A percentile compares a stretch with the other conserved stretches of the same genome.
These are phyloP conservation scores for Lepisosteus oculatus DNA, from an alignment of 2,113 vertebrate genomes.

Conservation along the genomic window DNA sequence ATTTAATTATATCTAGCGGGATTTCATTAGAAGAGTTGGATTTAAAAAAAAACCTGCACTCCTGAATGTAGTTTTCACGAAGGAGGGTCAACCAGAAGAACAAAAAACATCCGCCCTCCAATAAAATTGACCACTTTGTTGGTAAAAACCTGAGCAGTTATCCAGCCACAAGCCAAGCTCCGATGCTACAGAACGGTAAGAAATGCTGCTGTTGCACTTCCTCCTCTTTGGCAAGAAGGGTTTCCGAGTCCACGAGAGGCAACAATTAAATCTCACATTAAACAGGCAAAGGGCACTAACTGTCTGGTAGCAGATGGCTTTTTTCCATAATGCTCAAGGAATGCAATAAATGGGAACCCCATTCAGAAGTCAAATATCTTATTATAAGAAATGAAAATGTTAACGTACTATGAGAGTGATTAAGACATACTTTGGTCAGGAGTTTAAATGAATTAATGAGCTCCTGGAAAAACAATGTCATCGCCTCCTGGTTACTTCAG, in stretches of 20 bases:
- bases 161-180: no score
- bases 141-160: no score
- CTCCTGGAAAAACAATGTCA: not conserved
- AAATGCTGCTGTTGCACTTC: not conserved
- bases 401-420: not conserved
- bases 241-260: not conserved
- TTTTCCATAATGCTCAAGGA: not conserved
- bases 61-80: no score
- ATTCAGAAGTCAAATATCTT: conserved; percentile 2
- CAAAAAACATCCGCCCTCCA: not conserved
- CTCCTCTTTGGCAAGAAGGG: not conserved
- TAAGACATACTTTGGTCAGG: not conserved
- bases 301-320: not conserved
- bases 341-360: not conserved
- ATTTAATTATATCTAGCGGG: no score
- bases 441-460: not conserved
- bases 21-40: no score
- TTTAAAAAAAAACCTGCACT: no score
- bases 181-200: not conserved
- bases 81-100: not conserved
- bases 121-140: no score
- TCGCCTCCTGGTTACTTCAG: not conserved
- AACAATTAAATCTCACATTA: not conserved
- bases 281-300: not conserved
- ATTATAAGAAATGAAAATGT: not conserved